Conservation (phyloP, 2,113 vertebrate genomes). For the Brevimyrus niger region DNA sequence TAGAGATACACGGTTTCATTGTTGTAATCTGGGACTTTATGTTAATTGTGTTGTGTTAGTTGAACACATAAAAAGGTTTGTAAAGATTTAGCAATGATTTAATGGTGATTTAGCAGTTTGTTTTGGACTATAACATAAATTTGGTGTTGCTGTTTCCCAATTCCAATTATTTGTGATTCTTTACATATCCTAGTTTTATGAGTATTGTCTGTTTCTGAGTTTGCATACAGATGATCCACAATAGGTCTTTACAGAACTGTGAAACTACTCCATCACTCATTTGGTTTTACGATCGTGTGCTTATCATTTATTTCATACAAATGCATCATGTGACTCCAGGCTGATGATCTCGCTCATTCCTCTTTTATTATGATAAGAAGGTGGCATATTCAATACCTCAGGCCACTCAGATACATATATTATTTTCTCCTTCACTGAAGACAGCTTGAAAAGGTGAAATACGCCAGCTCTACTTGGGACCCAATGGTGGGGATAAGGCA, state of each 20-base stretch:
- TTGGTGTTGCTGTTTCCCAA: not conserved
- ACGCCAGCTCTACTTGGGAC: not conserved
- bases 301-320: not conserved
- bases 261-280: not conserved
- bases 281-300: not conserved
- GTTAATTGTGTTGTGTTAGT: not conserved
- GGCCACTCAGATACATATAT: not conserved
- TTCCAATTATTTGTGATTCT: not conserved
- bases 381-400: not conserved
- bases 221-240: not conserved
- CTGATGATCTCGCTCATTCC: slow-evolving; percentile 26
- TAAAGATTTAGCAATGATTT: not conserved
- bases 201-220: not conserved
- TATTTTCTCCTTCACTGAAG: not conserved
- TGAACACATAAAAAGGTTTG: not conserved
- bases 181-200: not conserved
- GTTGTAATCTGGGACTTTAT: not conserved
- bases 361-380: not conserved
- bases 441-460: not conserved
- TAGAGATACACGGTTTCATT: not conserved
- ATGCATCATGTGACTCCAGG: slow-evolving; percentile 8
- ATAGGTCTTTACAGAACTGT: not conserved
- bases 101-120: not conserved
- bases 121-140: not conserved
- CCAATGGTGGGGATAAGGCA: slow-evolving; percentile 24